Evolutionary conservation across 2,888 invertebrate genomes (phyloP).

Genomic region (Dilophus febrilis): DNA sequence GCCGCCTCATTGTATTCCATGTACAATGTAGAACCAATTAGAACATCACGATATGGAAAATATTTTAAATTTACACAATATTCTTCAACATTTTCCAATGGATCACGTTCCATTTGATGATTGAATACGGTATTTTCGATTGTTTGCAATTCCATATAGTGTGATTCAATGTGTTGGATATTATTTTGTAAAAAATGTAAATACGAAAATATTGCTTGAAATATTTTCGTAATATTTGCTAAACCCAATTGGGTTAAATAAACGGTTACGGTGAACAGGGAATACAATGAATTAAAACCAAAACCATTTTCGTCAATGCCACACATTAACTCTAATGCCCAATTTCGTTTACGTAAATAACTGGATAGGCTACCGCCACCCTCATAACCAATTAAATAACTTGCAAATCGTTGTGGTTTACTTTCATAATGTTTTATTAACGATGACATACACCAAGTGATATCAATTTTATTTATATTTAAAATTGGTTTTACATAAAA

Average conservation of each 20-base stretch:
- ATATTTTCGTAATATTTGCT: conserved; percentile 44
- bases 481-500: conserved; percentile 62
- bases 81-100: conserved; percentile 61
- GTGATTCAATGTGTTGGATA: conserved; percentile 44
- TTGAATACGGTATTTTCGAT: conserved; percentile 60
- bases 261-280: conserved; percentile 54
- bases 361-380: conserved; percentile 70
- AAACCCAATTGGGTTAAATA: conserved; percentile 64
- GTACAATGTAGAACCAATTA: conserved; percentile 57
- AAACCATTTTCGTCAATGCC: conserved; percentile 43
- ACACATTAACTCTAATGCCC: conserved; percentile 25
- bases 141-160: conserved; percentile 49
- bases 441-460: conserved; percentile 26
- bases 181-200: conserved; percentile 54
- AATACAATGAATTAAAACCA: conserved; percentile 63
- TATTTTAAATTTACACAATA: conserved; percentile 63
- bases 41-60: conserved; percentile 59
- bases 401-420: conserved; percentile 47
- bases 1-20: conserved; percentile 59
- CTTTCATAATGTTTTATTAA: conserved; percentile 39
- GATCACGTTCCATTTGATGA: conserved; percentile 50
- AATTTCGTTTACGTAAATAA: conserved; percentile 52
- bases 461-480: conserved; percentile 46
- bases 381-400: conserved; percentile 70
- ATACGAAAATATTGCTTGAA: conserved; percentile 63